phyloP scores from a whole-genome alignment of 2,888 invertebrate genomes.

The Lepidocyrtoides sp. region DNA sequence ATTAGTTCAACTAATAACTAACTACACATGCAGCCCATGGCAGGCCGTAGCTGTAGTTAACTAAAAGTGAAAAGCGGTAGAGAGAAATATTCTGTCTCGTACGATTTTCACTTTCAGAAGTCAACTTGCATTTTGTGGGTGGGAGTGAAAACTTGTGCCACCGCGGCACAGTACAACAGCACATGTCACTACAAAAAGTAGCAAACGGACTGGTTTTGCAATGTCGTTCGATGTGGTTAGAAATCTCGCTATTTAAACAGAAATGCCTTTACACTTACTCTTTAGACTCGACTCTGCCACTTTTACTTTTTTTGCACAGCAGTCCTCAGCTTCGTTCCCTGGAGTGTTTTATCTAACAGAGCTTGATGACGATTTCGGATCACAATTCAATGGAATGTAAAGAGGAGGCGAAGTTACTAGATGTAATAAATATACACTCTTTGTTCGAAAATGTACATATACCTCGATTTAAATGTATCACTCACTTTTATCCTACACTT shows the following conservation, averaged over 20 bases:
- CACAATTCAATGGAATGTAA: neutral
- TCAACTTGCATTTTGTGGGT: neutral
- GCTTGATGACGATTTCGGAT: slow-evolving; percentile 8
- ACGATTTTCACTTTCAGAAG: neutral
- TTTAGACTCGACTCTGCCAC: slow-evolving; percentile 6
- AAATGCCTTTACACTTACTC: slow-evolving; percentile 19
- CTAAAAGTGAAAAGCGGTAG: neutral
- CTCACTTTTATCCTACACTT: neutral
- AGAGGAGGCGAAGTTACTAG: neutral
- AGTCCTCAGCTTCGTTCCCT: slow-evolving; percentile 21
- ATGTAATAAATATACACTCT: neutral
- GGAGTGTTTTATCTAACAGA: slow-evolving; percentile 27
- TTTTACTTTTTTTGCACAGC: slow-evolving; percentile 21
- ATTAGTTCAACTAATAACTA: too few species aligned
- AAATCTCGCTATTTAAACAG: slow-evolving; percentile 66
- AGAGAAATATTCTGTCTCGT: neutral
- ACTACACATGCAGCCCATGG: neutral
- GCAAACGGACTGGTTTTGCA: neutral
- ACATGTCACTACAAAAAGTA: neutral
- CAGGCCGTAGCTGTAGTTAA: slow-evolving; percentile 1
- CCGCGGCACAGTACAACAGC: neutral
- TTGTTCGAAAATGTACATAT: neutral
- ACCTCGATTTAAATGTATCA: neutral
- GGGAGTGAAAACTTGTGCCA: neutral
- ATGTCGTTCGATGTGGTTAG: slow-evolving; percentile 2